phyloP scores from a whole-genome alignment of 2,797 vertebrate species.

The Sebastes hubbsi region DNA sequence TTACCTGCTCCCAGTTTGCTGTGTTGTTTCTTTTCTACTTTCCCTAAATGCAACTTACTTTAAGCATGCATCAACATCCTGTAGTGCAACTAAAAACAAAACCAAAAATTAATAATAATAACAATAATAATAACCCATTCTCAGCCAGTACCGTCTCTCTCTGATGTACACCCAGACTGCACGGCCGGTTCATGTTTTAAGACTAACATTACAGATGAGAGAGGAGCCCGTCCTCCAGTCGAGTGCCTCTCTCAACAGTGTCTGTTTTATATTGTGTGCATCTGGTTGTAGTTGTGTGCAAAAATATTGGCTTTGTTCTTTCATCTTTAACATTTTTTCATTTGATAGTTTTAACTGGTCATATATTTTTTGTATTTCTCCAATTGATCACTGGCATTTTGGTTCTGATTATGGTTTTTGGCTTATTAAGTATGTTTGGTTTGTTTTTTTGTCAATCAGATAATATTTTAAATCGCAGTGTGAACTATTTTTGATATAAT shows the following conservation, averaged over 20 bases:
- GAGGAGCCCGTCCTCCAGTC: conserved; percentile 72
- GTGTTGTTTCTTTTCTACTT: conserved; percentile 91
- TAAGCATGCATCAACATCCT: conserved; percentile 96
- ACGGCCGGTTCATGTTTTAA: conserved; percentile 88
- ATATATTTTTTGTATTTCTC: conserved; percentile 60
- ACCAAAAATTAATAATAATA: conserved; percentile 60
- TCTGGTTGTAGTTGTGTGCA: conserved; percentile 93
- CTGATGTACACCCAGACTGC: conserved; percentile 95
- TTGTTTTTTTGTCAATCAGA: conserved; percentile 64
- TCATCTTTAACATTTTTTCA: conserved; percentile 76
- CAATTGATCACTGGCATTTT: conserved; percentile 67
- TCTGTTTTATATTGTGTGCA: conserved; percentile 93
- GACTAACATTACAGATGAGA: conserved; percentile 81
- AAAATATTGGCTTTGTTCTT: conserved; percentile 83
- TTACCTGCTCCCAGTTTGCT: conserved; percentile 79
- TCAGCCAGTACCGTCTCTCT: conserved; percentile 90
- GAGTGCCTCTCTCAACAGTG: conserved; percentile 87
- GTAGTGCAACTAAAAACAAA: conserved; percentile 79
- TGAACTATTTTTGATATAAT: conserved; percentile 79
- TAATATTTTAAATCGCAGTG: conserved; percentile 69
- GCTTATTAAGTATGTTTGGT: conserved; percentile 68
- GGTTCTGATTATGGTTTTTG: conserved; percentile 74
- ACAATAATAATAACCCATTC: conserved; percentile 82
- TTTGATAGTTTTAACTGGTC: conserved; percentile 75
- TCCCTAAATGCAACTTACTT: conserved; percentile 99